These are phyloP conservation scores for Brenthis hecate DNA, from an alignment of 2,888 invertebrate species.

Conservation along the genomic window DNA sequence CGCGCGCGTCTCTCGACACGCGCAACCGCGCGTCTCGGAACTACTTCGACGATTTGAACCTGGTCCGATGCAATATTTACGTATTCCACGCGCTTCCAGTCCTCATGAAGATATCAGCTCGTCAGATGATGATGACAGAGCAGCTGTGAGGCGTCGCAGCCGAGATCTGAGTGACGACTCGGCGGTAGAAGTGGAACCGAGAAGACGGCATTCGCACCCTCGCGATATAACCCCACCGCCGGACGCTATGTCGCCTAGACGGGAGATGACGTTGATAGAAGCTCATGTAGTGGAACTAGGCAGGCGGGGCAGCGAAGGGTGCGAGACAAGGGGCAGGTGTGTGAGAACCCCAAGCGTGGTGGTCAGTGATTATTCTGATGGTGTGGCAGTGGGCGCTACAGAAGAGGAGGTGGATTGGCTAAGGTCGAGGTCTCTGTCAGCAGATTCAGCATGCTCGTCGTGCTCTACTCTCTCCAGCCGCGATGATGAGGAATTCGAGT, in stretches of 20 bases:
- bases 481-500: conserved; percentile 84
- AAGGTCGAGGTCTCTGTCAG: conserved; percentile 77
- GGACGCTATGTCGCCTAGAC: conserved; percentile 67
- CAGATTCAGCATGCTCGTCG: conserved; percentile 89
- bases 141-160: conserved; percentile 71
- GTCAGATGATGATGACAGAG: conserved; percentile 77
- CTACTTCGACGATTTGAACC: conserved; percentile 73
- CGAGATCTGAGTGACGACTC: conserved; percentile 80
- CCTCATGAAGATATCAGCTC: conserved; percentile 74
- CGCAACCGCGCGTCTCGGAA: conserved; percentile 74
- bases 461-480: conserved; percentile 89
- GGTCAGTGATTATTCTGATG: conserved; percentile 93
- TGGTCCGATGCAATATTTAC: conserved; percentile 75
- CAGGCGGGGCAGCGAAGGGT: conserved; percentile 75
- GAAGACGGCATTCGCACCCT: conserved; percentile 69
- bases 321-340: conserved; percentile 78
- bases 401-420: conserved; percentile 75
- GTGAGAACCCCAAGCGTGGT: conserved; percentile 93
- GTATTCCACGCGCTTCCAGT: conserved; percentile 69
- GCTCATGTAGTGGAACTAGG: conserved; percentile 82
- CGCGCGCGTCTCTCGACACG: conserved; percentile 64
- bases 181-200: conserved; percentile 79
- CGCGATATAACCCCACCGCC: conserved; percentile 69
- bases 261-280: conserved; percentile 75
- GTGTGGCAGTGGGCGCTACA: conserved; percentile 71